Base-by-base conservation (phyloP, 2,888 invertebrate species). In the Steinernema scapterisci region DNA sequence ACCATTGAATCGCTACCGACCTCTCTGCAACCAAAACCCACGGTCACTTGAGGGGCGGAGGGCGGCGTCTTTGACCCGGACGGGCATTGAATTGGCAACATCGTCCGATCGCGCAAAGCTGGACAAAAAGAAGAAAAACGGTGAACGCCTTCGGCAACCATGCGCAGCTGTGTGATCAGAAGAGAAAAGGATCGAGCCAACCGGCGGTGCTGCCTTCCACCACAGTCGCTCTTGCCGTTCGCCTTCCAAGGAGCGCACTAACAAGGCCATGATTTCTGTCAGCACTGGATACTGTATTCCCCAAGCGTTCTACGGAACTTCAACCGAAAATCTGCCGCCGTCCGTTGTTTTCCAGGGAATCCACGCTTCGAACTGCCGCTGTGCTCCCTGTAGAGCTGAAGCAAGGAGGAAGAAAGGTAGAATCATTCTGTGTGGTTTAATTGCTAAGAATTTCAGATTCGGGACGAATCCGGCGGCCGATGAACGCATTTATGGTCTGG, bases 401-500 rank as follows among this genome's bases (percentile, higher is more conserved):
- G 54, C 54, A 5, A 16, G 54, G 23, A 19, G 54, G 54, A 54
- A 54, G 25, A 54, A 54, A 54, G 54, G 54, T 54, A n/a, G n/a
- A n/a, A n/a, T n/a, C n/a, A n/a, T n/a, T n/a, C n/a, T n/a, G n/a
- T n/a, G n/a, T n/a, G n/a, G n/a, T n/a, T n/a, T n/a, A n/a, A n/a
- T n/a, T n/a, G n/a, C n/a, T n/a, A n/a, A 31, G 19, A 9, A 31
- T 25, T 44, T 44, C 38, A 44, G 70, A 70, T 19, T 2, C 9
- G 76, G 70, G 25, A 54, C 6, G 54, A 25, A 31, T 78, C 13
- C 71, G 72, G 13, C 72, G 78, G 31, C 78, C 78, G 3, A 78
- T 78, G 78, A 78, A 78, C 71, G 78, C 78, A n/a, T 78, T 78
- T 51, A 78, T 78, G 78, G 78, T 78, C 16, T 78, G 78, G 75